These are phyloP conservation scores for Halictus rubicundus DNA, from an alignment of 1,140 invertebrate genomes.

Conservation along the genomic window DNA sequence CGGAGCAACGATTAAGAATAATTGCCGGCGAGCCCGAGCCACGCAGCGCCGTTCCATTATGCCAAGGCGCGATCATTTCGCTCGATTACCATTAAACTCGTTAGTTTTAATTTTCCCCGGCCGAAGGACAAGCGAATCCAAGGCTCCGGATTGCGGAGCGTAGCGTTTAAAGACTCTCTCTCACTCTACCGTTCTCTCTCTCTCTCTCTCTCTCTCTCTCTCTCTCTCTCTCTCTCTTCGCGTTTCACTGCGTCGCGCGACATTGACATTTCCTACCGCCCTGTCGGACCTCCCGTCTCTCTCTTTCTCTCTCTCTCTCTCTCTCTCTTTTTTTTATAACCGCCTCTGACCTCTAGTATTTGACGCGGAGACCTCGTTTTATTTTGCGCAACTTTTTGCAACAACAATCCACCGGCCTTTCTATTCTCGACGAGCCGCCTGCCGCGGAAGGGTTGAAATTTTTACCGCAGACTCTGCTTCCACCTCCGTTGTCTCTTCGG, in stretches of 20 bases:
- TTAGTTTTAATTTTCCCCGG: constrained; percentile 8
- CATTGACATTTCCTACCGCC: constrained; percentile 10
- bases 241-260: constrained; percentile 13
- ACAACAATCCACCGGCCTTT: neutral
- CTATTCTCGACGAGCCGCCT: too few species aligned
- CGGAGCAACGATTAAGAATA: constrained; percentile 19
- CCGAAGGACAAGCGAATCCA: constrained; percentile 6
- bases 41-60: neutral
- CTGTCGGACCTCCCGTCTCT: neutral
- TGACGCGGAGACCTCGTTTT: neutral
- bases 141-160: neutral
- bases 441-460: too few species aligned
- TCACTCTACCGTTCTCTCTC: neutral
- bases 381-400: neutral
- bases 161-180: neutral
- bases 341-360: neutral
- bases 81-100: constrained; percentile 25
- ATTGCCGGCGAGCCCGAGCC: neutral
- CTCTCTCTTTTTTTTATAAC: neutral
- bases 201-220: too few species aligned
- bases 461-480: too few species aligned
- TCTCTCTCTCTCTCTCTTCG: neutral
- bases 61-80: constrained; percentile 9
- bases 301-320: neutral
- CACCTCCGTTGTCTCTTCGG: too few species aligned